Evolutionary conservation across 1,140 invertebrate genomes (phyloP), one percentile per base, ranked within the genome.

Genomic region (Eubasilissa regina): DNA sequence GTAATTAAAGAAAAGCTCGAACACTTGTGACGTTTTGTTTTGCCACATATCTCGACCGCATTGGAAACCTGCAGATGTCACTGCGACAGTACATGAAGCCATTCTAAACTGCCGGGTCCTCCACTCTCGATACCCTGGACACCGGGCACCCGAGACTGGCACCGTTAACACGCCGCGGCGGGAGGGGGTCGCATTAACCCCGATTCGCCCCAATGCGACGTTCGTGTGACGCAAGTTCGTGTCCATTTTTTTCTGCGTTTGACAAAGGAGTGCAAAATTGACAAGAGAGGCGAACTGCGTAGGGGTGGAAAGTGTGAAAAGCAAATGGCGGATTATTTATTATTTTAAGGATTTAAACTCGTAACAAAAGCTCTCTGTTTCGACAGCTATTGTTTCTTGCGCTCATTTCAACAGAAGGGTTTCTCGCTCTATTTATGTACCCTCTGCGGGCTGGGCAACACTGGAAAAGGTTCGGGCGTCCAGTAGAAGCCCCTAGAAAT

Each of bases 251-350:
- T 45, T 70, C 44, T 70, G 44, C 66, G 13, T 19, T 17, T 17
- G 66, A 70, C 66, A 70, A 70, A 70, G n/a, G 44, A 51, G 44
- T 45, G 15, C 47, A 45, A 70, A 66, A 45, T 44, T 66, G 62
- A 66, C 62, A 12, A 35, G 58, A 51, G 48, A 51, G 19, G 13
- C 43, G n/a, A 66, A 60, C n/a, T 3, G 3, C 15, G 53, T n/a
- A 17, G 53, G 6, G 53, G 25, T n/a, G 62, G 15, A 13, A 35
- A 44, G 62, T 64, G 43, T 15, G 44, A 43, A 64, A 21, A 64
- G 44, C 35, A 56, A 56, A 56, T 17, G 19, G 53, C 15, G n/a
- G 9, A 56, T 17, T 19, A 56, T 56, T 56, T 8, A 17, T 19
- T 56, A 35, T 35, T 19, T 1, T 56, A 15, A 17, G 53, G 15